These are phyloP conservation scores for Strigamia transsilvanica DNA, from an alignment of 2,888 invertebrate species.

Conservation along the genomic window DNA sequence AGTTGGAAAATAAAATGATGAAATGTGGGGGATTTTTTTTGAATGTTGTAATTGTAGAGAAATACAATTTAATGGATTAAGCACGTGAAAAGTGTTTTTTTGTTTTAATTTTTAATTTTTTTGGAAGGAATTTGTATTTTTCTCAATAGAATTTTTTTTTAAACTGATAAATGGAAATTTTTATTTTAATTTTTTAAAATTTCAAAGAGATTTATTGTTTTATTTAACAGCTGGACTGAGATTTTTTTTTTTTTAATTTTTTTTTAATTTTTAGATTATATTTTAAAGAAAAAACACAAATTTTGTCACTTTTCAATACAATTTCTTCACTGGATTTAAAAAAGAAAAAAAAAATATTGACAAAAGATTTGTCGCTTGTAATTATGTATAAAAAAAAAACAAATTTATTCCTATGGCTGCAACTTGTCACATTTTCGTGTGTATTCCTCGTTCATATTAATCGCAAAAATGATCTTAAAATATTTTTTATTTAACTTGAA, in stretches of 20 bases:
- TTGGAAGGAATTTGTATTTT: not conserved
- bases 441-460: constrained; percentile 33
- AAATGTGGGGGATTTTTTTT: not conserved
- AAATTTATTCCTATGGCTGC: constrained; percentile 35
- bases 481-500: constrained; percentile 19
- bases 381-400: constrained; percentile 31
- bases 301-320: not conserved
- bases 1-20: not conserved
- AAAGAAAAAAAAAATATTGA: constrained; percentile 8
- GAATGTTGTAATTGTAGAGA: not conserved
- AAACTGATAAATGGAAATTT: not conserved
- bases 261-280: not conserved
- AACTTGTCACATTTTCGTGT: constrained; percentile 39
- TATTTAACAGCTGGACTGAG: constrained; percentile 24
- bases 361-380: constrained; percentile 28
- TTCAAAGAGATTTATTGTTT: not conserved
- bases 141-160: not conserved
- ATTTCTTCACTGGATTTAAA: constrained; percentile 2
- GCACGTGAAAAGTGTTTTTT: not conserved
- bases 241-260: constrained; percentile 2
- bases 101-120: not conserved
- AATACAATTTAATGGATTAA: not conserved
- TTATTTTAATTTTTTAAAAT: not conserved
- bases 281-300: constrained; percentile 1
- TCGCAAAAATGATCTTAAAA: constrained; percentile 22